Evolutionary conservation across 2,797 vertebrate genomes (phyloP).

Genomic region (Enteromius mattozi): DNA sequence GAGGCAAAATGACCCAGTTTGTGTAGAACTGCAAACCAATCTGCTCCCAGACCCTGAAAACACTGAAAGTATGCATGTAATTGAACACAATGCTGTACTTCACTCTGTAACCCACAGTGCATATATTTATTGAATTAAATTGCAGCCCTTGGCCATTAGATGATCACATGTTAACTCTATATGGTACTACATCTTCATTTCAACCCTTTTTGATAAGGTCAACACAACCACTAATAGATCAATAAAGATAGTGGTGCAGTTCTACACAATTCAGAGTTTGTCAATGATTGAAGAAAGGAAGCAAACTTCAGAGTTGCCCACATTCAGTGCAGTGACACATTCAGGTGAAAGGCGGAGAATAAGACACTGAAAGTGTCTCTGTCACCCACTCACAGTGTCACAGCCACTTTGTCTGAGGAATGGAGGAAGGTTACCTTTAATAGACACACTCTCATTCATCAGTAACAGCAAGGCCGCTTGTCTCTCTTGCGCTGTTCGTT

Average conservation of each 20-base stretch:
- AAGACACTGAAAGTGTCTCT: slow-evolving; percentile 2
- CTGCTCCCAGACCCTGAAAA: neutral
- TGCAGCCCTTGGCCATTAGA: neutral
- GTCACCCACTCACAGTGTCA: slow-evolving; percentile 11
- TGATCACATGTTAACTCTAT: neutral
- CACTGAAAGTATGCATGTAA: neutral
- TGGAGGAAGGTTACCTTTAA: slow-evolving; percentile 18
- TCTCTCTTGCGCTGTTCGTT: neutral
- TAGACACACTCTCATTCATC: slow-evolving; percentile 13
- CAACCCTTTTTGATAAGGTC: neutral
- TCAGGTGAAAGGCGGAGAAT: slow-evolving; percentile 3
- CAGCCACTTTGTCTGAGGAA: slow-evolving; percentile 11
- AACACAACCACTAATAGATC: neutral
- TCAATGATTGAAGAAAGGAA: neutral
- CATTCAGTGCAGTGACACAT: neutral
- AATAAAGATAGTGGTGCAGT: neutral
- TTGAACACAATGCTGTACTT: neutral
- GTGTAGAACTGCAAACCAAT: neutral
- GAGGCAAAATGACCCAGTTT: neutral
- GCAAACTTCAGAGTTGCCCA: neutral
- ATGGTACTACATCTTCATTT: neutral
- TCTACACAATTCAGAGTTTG: neutral
- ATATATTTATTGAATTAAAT: neutral
- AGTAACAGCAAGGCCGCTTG: neutral
- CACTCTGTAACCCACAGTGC: neutral